phyloP scores from a whole-genome alignment of 2,888 invertebrate genomes.

The Aradus depressus region DNA sequence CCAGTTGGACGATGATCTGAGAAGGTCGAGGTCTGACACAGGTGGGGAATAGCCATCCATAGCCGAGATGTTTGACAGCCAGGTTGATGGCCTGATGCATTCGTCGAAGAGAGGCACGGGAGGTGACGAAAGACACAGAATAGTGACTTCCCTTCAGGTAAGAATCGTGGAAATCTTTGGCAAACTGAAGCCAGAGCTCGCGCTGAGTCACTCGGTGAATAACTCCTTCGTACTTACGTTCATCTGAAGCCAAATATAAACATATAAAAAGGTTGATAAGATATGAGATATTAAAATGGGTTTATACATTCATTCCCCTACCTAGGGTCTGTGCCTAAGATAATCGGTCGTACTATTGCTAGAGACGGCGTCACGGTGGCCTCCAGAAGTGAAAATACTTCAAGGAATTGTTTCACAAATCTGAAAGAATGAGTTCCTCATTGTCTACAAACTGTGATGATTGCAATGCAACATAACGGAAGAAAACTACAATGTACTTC shows the following conservation, averaged over 20 bases:
- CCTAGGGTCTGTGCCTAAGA: constrained; percentile 36
- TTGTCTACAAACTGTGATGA: no score
- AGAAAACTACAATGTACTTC: no score
- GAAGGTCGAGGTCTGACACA: constrained; percentile 41
- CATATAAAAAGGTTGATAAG: not conserved
- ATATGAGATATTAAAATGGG: not conserved
- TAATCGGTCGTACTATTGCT: constrained; percentile 63
- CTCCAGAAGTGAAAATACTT: no score
- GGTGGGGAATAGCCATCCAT: constrained; percentile 59
- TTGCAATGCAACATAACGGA: no score
- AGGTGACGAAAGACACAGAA: constrained; percentile 58
- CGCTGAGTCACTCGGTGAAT: constrained; percentile 59
- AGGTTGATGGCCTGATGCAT: constrained; percentile 60
- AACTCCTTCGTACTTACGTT: constrained; percentile 51
- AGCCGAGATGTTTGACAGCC: constrained; percentile 43
- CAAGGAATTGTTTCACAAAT: no score
- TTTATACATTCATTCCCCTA: no score
- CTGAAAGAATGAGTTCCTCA: no score
- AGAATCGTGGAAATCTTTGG: constrained; percentile 55
- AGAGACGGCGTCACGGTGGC: constrained; percentile 85
- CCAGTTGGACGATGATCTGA: constrained; percentile 36
- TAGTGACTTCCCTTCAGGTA: constrained; percentile 64
- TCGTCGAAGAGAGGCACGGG: constrained; percentile 49
- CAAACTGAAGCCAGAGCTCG: constrained; percentile 65
- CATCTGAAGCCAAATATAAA: constrained; percentile 14